phyloP scores from a whole-genome alignment of 2,113 vertebrate genomes.

The Poeciliopsis turrubarensis region DNA sequence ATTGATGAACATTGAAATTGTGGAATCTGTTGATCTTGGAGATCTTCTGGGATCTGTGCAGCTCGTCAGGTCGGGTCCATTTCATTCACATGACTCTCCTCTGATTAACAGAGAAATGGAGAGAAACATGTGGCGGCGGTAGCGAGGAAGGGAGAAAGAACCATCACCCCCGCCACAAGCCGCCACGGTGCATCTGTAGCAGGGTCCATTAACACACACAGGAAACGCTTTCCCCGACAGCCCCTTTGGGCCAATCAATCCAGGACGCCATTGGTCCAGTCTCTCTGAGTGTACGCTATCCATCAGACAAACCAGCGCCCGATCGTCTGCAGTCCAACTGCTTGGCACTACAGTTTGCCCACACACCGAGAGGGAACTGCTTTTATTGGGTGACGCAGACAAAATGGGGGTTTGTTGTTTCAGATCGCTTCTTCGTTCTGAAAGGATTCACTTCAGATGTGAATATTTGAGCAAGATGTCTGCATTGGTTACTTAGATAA shows the following conservation, averaged over 20 bases:
- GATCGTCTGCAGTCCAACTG: slow-evolving; percentile 62
- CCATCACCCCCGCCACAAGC: slow-evolving; percentile 59
- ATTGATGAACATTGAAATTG: background rate
- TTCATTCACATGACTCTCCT: slow-evolving; percentile 56
- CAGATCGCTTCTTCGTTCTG: slow-evolving; percentile 26
- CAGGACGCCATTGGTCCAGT: slow-evolving; percentile 70
- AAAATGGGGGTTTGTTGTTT: slow-evolving; percentile 50
- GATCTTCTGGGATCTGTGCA: slow-evolving; percentile 16
- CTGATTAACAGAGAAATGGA: slow-evolving; percentile 61
- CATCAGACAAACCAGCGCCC: slow-evolving; percentile 71
- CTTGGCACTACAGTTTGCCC: slow-evolving; percentile 63
- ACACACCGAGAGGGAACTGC: slow-evolving; percentile 39
- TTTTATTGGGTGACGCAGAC: slow-evolving; percentile 62
- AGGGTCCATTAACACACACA: slow-evolving; percentile 78
- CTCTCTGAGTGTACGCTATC: slow-evolving; percentile 66
- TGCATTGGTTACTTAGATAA: background rate
- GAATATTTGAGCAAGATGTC: background rate
- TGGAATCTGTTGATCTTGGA: slow-evolving; percentile 5
- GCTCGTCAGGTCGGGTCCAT: slow-evolving; percentile 42
- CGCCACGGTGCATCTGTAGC: slow-evolving; percentile 61
- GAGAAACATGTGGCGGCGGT: slow-evolving; percentile 46
- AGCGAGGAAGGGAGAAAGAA: slow-evolving; percentile 47
- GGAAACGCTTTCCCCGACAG: slow-evolving; percentile 71
- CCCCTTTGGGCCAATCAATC: slow-evolving; percentile 77
- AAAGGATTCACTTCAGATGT: slow-evolving; percentile 20